Base-by-base conservation (phyloP, 2,113 vertebrate species). In the Carassius gibelio region DNA sequence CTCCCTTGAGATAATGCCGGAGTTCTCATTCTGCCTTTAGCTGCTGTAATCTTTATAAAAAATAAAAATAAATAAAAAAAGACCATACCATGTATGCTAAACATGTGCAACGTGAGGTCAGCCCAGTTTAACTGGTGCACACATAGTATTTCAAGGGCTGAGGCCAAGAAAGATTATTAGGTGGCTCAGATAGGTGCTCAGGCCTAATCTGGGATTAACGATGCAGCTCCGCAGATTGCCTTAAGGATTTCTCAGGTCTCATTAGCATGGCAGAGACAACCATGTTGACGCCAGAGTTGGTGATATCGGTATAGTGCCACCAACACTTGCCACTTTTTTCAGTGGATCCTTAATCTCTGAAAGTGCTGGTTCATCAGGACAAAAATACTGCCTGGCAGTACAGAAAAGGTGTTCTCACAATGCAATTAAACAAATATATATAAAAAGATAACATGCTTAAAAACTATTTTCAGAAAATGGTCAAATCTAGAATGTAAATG, bases 201-300 rank as follows among this genome's bases (percentile, higher is more conserved):
- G 75, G 91, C 89, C 92, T 95, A 95, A 94, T 87, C 91, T 89
- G 85, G 89, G 94, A 95, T 95, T 94, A 96, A 86, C 34, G 57
- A 71, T 30, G 84, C 86, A 91, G 89, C 91, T 87, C 91, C 21
- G 83, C 84, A 90, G 91, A 90, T 86, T 88, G 90, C 91, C 92
- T 91, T 23, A 85, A 11, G 77, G 90, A 91, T 93, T 95, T 93
- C 89, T 91, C 89, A 88, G 90, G 88, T 71, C 75, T 93, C 85
- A 77, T 36, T 48, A 79, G 36, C 52, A 26, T 90, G 87, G 83
- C 81, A 59, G 66, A 36, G 26, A 75, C 69, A 69, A 86, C 85
- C 14, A 64, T 89, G 86, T 77, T 45, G 68, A 30, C 86, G 74
- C 30, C 34, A 0, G 66, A 72, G 81, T 81, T 87, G 82, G 88